Base-by-base conservation (phyloP, 2,113 vertebrate species). In the Ochotona curzoniae region DNA sequence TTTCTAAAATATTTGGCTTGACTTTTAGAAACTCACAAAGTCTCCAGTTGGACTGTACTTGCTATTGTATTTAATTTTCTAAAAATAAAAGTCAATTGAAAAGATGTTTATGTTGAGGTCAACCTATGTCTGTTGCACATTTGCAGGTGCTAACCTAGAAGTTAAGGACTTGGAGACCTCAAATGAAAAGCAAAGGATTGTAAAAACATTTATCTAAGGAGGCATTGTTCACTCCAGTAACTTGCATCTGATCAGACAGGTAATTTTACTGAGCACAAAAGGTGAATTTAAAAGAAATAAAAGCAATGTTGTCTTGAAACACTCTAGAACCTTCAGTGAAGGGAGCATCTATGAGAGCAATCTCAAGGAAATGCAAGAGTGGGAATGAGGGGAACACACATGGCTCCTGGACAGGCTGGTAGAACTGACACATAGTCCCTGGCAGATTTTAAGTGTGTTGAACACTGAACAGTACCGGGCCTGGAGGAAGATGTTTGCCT, bases 261-360 rank as follows among this genome's bases (percentile, higher is more conserved):
- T 57, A 57, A 57, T 14, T 57, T 57, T 57, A 17, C 6, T 14
- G 54, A 75, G 84, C 26, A 64, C n/a, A 73, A 49, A 71, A 64
- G 47, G 25, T 49, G 38, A 83, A 35, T 64, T 87, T 57, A 79
- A 81, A 93, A 54, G 81, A 89, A 94, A 89, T 61, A 67, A 63
- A 51, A 73, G 32, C 71, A 47, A 69, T 61, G 47, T 2, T 35
- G 85, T n/a, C 28, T 63, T 6, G 89, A 71, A 49, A n/a, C 15
- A 38, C 26, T 82, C 66, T 64, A 75, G 51, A 80, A 69, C 7
- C 44, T 47, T 83, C 71, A 61, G 60, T 18, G 38, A 60, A 49
- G 35, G 57, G 13, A 83, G 26, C 38, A 35, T 28, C 8, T 38
- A 7, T 44, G 32, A 83, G 32, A 32, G 38, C 38, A 44, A 30